phyloP scores from a whole-genome alignment of 1,140 invertebrate genomes.

The Atta cephalotes region DNA sequence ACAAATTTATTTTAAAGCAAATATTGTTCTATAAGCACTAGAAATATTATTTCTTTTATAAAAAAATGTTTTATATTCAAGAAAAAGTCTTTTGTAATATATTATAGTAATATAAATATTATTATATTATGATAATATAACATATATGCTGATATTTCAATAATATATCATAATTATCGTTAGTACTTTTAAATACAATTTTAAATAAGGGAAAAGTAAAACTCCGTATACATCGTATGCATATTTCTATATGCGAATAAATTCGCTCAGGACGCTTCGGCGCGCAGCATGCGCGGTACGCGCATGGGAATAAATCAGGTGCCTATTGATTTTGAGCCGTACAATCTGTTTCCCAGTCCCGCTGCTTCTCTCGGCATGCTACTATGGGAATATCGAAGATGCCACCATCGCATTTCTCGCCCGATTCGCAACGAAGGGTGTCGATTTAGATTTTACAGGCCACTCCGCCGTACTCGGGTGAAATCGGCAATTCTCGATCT shows the following conservation, averaged over 20 bases:
- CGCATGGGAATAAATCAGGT: conserved; percentile 78
- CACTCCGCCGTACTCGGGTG: background rate
- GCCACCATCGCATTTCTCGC: conserved; percentile 48
- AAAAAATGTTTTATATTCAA: background rate
- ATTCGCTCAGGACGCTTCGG: conserved; percentile 47
- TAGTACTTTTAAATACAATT: background rate
- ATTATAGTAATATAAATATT: background rate
- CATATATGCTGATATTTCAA: background rate
- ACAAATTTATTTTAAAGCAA: too few relatives aligned
- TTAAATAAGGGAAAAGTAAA: background rate
- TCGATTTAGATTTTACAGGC: conserved; percentile 53
- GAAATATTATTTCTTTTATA: background rate
- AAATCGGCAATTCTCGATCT: background rate
- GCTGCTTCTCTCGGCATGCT: conserved; percentile 46
- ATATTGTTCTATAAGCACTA: background rate
- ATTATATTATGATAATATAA: background rate
- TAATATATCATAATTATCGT: background rate
- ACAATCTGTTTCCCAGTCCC: conserved; percentile 75
- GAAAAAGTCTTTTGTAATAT: background rate
- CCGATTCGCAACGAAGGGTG: conserved; percentile 47
- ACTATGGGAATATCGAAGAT: conserved; percentile 57
- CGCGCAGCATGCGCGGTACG: conserved; percentile 45
- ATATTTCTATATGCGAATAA: conserved; percentile 37
- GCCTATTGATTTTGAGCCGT: conserved; percentile 79
- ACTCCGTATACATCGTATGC: conserved; percentile 4